phyloP scores from a whole-genome alignment of 2,797 vertebrate genomes.

The Chelon auratus region DNA sequence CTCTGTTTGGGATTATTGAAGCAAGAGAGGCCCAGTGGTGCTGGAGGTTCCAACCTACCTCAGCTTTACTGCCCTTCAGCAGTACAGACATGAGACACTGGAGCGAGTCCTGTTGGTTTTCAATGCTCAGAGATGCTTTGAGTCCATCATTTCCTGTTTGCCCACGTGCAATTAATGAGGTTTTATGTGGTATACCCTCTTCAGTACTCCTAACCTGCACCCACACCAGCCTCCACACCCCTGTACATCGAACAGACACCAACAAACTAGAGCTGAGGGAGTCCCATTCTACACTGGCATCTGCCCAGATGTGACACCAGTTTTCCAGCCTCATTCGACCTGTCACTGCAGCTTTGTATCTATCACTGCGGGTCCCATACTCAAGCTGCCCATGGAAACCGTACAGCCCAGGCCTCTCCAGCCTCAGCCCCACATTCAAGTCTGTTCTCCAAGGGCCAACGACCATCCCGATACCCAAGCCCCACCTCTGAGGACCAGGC shows the following conservation, averaged over 20 bases:
- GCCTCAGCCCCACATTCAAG: constrained; percentile 55
- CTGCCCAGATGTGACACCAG: constrained; percentile 65
- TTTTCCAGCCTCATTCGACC: constrained; percentile 57
- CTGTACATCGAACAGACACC: constrained; percentile 55
- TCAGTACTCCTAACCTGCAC: constrained; percentile 32
- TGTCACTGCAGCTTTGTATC: constrained; percentile 38
- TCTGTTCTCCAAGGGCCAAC: constrained; percentile 36
- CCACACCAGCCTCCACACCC: constrained; percentile 58
- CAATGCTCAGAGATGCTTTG: constrained; percentile 53
- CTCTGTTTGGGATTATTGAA: constrained; percentile 56
- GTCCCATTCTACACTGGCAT: constrained; percentile 40
- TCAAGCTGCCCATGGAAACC: constrained; percentile 52
- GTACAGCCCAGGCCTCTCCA: constrained; percentile 59
- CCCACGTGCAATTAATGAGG: constrained; percentile 46
- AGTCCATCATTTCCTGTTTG: constrained; percentile 41
- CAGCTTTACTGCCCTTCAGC: constrained; percentile 43
- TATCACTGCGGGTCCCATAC: constrained; percentile 9
- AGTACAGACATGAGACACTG: constrained; percentile 26
- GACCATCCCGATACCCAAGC: constrained; percentile 30
- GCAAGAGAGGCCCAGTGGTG: constrained; percentile 58
- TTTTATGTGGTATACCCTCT: constrained; percentile 12
- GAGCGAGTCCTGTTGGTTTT: constrained; percentile 52
- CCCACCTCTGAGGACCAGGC: constrained; percentile 52
- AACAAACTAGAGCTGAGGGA: constrained; percentile 53
- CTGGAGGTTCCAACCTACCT: constrained; percentile 56